phyloP scores from a whole-genome alignment of 2,113 vertebrate genomes.

The Carassius auratus region DNA sequence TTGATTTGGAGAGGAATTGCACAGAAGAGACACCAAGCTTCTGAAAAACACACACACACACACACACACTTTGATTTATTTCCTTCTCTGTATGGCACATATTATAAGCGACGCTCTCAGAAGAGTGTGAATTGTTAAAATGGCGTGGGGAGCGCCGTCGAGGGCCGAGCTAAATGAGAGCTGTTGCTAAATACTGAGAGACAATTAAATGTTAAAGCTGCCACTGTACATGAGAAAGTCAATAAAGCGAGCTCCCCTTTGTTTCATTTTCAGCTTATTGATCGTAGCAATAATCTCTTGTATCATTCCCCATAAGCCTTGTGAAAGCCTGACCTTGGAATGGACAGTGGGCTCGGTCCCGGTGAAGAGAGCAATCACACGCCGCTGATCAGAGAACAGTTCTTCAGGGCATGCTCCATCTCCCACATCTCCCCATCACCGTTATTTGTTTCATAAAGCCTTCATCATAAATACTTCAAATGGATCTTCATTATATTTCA shows the following conservation, averaged over 20 bases:
- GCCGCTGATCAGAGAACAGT: slow-evolving; percentile 36
- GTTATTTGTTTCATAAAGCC: slow-evolving; percentile 60
- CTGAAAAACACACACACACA: slow-evolving; percentile 58
- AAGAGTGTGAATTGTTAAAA: slow-evolving; percentile 74
- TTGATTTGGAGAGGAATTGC: slow-evolving; percentile 64
- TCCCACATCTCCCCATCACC: slow-evolving; percentile 57
- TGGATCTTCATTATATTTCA: slow-evolving; percentile 51
- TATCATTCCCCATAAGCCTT: slow-evolving; percentile 80
- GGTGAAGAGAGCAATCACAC: slow-evolving; percentile 49
- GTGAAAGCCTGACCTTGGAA: slow-evolving; percentile 81
- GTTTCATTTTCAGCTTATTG: slow-evolving; percentile 84
- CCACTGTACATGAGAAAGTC: slow-evolving; percentile 81
- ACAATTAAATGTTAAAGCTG: slow-evolving; percentile 84
- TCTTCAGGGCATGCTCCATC: slow-evolving; percentile 43
- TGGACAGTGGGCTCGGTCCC: slow-evolving; percentile 65
- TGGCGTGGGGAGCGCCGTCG: slow-evolving; percentile 67
- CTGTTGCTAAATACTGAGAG: slow-evolving; percentile 79
- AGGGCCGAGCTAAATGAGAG: slow-evolving; percentile 72
- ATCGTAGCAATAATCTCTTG: slow-evolving; percentile 82
- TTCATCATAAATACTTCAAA: slow-evolving; percentile 41
- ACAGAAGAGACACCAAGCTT: slow-evolving; percentile 59
- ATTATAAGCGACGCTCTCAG: slow-evolving; percentile 69
- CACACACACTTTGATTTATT: slow-evolving; percentile 73
- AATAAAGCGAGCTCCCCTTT: slow-evolving; percentile 81
- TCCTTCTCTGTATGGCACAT: slow-evolving; percentile 68